Percentiles rank a stretch among this genome's conserved stretches.
Evolutionary conservation across 2,113 vertebrate genomes (phyloP).

Genomic region (Rhinopomastus cyanomelas): DNA sequence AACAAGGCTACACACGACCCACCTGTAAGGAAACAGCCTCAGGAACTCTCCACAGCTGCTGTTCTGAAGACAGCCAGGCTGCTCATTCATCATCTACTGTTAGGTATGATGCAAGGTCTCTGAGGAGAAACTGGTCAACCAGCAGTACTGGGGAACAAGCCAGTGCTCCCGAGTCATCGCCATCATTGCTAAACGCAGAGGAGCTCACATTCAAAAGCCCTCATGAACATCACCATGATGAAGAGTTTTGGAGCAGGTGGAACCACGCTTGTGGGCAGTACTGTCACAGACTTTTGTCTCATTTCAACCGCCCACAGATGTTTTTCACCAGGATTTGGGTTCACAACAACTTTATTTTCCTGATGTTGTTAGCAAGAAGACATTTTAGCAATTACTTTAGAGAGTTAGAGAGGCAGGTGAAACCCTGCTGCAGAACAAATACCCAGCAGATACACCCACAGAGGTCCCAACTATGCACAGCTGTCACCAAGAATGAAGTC

Average conservation of each 20-base stretch:
- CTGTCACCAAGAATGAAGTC: not conserved
- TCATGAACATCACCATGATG: not conserved
- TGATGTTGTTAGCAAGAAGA: not conserved
- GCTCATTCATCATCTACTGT: not conserved
- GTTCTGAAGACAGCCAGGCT: not conserved
- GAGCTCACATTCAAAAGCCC: not conserved
- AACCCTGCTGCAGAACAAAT: not conserved
- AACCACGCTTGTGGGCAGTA: not conserved
- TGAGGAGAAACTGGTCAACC: not conserved
- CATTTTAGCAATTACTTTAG: not conserved
- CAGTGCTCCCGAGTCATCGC: accelerated
- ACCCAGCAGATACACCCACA: not conserved
- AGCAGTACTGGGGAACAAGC: not conserved
- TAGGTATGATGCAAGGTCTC: not conserved
- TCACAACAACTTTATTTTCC: not conserved
- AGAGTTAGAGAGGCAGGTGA: not conserved
- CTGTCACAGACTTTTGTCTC: not conserved
- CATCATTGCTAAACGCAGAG: not conserved
- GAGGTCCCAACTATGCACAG: not conserved
- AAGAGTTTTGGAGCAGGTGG: not conserved
- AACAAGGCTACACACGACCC: not conserved
- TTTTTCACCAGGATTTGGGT: not conserved
- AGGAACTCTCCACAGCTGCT: not conserved
- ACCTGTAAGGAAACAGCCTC: not conserved
- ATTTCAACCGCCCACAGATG: not conserved